Conservation (phyloP, 2,797 vertebrate genomes). For the Nyctibius grandis region DNA sequence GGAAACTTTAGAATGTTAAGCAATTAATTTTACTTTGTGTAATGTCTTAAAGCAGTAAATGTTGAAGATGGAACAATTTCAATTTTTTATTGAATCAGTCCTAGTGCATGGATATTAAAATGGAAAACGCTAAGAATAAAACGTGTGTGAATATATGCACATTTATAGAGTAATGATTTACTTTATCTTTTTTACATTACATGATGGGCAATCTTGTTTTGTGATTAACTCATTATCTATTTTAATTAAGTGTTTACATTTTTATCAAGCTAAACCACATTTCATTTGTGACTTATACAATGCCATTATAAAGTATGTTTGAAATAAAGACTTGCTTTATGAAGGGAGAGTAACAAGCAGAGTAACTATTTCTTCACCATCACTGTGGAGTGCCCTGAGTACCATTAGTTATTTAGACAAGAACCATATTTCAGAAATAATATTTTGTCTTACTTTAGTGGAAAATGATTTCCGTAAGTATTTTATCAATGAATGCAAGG, state of each 20-base stretch:
- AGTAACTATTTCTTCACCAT: neutral
- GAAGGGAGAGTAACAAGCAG: neutral
- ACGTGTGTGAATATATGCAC: neutral
- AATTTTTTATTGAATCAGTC: neutral
- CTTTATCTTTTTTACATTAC: neutral
- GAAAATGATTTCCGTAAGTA: neutral
- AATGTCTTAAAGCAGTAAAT: neutral
- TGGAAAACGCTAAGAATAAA: neutral
- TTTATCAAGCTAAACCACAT: neutral
- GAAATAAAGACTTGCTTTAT: slow-evolving; percentile 1
- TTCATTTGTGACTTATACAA: neutral
- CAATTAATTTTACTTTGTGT: neutral
- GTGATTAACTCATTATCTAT: slow-evolving; percentile 1
- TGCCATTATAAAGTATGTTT: neutral
- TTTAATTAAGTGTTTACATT: slow-evolving; percentile 39
- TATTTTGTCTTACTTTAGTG: neutral
- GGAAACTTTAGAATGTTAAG: neutral
- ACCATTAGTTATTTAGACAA: neutral
- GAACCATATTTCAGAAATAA: neutral
- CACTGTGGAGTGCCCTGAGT: neutral
- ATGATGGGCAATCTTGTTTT: slow-evolving; percentile 1
- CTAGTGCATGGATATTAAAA: neutral
- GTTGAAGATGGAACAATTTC: neutral
- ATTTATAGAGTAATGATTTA: neutral
- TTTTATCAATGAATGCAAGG: neutral